Percentiles rank a stretch among this genome's conserved stretches.
These are phyloP conservation scores for Tortrix viridana DNA, from an alignment of 2,888 invertebrate species.

Conservation along the genomic window DNA sequence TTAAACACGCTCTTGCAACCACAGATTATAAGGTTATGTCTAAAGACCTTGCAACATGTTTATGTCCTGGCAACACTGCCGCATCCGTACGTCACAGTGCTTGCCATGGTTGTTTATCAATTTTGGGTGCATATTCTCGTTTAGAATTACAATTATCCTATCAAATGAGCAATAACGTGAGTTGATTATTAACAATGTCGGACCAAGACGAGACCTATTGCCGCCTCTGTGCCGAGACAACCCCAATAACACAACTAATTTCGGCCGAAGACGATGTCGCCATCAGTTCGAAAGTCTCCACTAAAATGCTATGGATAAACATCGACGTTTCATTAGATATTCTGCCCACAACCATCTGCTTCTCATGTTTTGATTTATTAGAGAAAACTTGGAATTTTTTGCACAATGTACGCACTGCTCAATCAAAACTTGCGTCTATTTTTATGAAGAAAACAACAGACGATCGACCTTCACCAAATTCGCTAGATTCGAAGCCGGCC, in stretches of 20 bases:
- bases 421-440: constrained; percentile 62
- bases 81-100: constrained; percentile 40
- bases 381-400: constrained; percentile 75
- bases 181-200: constrained; percentile 53
- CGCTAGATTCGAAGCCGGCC: constrained; percentile 41
- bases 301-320: constrained; percentile 76
- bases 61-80: constrained; percentile 39
- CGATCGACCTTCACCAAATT: constrained; percentile 34
- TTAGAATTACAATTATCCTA: constrained; percentile 23
- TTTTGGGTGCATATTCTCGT: constrained; percentile 28
- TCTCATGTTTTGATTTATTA: constrained; percentile 72
- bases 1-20: constrained; percentile 12
- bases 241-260: constrained; percentile 63
- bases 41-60: no score
- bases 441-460: constrained; percentile 47
- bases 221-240: constrained; percentile 75
- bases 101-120: constrained; percentile 55
- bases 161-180: constrained; percentile 36
- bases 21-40: no score
- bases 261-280: constrained; percentile 68
- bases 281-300: constrained; percentile 62
- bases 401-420: constrained; percentile 67
- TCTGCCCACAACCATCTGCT: constrained; percentile 73
- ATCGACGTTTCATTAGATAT: constrained; percentile 60
- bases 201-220: constrained; percentile 65